Evolutionary conservation across 2,113 vertebrate species (phyloP).

Genomic region (Corythornis madagascariensis): DNA sequence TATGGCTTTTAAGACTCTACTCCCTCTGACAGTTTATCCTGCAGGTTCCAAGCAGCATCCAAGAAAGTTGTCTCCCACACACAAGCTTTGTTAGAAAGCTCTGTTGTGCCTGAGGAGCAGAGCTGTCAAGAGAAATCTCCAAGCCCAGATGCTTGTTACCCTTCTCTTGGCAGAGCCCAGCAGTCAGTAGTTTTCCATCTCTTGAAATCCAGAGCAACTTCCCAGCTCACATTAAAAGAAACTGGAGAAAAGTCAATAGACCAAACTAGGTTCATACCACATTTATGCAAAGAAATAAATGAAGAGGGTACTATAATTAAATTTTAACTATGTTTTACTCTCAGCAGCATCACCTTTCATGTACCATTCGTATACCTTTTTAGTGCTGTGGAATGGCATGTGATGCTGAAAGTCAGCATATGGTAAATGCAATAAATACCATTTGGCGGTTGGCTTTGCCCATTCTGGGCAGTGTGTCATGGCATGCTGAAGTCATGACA

Average conservation of each 20-base stretch:
- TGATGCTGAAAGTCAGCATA: background rate
- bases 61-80: background rate
- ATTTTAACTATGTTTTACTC: background rate
- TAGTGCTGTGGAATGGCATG: background rate
- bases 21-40: background rate
- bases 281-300: conserved; percentile 1
- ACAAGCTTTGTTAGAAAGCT: background rate
- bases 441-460: background rate
- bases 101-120: background rate
- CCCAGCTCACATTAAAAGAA: background rate
- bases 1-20: background rate
- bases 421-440: background rate
- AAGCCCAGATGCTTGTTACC: background rate
- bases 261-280: background rate
- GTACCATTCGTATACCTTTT: background rate
- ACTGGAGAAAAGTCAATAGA: background rate
- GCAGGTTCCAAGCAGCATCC: background rate
- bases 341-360: background rate
- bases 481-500: background rate
- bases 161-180: background rate
- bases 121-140: conserved; percentile 1
- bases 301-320: background rate
- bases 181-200: background rate
- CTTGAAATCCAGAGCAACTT: conserved; percentile 2
- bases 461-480: background rate